Evolutionary conservation across 1,140 invertebrate genomes (phyloP).

Genomic region (Ladona fulva): DNA sequence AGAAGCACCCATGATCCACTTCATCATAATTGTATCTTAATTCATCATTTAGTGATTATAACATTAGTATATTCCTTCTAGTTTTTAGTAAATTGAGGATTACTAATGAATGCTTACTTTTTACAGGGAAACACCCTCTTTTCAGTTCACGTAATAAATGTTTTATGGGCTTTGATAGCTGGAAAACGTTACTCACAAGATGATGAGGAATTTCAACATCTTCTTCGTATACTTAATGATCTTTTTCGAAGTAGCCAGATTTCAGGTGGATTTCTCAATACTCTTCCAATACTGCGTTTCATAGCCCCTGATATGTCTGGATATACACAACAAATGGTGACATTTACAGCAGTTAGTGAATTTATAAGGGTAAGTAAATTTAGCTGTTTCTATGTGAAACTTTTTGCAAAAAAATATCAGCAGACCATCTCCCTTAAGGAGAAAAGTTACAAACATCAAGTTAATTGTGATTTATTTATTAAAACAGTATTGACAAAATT

Average conservation of each 20-base stretch:
- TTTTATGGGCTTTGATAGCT: constrained; percentile 27
- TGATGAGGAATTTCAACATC: constrained; percentile 10
- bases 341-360: background rate
- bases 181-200: constrained; percentile 17
- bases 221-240: constrained; percentile 17
- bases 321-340: background rate
- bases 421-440: too few relatives aligned
- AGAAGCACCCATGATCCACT: too few relatives aligned
- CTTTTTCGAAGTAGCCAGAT: background rate
- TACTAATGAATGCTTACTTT: background rate
- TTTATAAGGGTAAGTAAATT: background rate
- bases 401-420: too few relatives aligned
- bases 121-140: constrained; percentile 15
- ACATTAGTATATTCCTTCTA: too few relatives aligned
- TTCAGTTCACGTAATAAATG: constrained; percentile 23
- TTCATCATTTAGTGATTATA: too few relatives aligned
- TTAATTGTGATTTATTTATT: too few relatives aligned
- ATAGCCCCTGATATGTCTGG: background rate
- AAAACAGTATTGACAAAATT: too few relatives aligned
- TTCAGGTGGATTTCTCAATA: background rate
- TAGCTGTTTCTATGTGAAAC: too few relatives aligned
- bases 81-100: too few relatives aligned
- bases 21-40: too few relatives aligned
- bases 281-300: background rate
- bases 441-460: too few relatives aligned